Conservation (phyloP, 2,113 vertebrate species). For the Grallaria varia region DNA sequence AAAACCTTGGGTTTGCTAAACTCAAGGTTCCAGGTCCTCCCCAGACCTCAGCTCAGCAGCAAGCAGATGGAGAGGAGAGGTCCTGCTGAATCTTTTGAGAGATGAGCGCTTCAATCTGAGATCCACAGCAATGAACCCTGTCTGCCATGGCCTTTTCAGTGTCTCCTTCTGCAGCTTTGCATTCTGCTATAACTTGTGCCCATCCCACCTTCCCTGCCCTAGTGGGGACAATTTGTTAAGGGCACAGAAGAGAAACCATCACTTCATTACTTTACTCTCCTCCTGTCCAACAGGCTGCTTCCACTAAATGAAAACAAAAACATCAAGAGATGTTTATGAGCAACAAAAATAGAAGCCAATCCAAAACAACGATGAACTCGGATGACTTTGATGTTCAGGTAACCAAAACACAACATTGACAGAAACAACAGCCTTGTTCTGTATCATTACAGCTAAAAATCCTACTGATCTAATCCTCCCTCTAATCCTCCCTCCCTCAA, state of each 20-base stretch:
- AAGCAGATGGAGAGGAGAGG: neutral
- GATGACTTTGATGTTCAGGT: neutral
- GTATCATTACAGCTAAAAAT: neutral
- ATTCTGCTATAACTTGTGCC: neutral
- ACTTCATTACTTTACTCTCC: neutral
- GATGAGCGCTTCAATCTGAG: neutral
- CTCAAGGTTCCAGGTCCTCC: neutral
- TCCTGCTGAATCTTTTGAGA: neutral
- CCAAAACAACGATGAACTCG: neutral
- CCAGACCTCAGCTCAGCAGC: neutral
- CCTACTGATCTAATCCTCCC: neutral
- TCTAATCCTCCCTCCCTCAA: conserved; percentile 8
- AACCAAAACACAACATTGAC: neutral
- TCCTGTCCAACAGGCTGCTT: neutral
- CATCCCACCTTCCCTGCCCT: neutral
- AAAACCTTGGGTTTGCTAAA: conserved; percentile 10
- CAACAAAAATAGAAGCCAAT: neutral
- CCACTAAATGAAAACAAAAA: neutral
- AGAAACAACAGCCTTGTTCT: neutral
- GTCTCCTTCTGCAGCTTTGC: neutral
- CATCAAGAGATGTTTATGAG: neutral
- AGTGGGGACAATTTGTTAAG: neutral
- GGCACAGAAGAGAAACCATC: neutral
- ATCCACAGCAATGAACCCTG: neutral
- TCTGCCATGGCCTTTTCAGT: neutral